Percentiles rank a stretch among this genome's conserved stretches.
phyloP scores from a whole-genome alignment of 2,113 vertebrate genomes.

The Lontra canadensis region DNA sequence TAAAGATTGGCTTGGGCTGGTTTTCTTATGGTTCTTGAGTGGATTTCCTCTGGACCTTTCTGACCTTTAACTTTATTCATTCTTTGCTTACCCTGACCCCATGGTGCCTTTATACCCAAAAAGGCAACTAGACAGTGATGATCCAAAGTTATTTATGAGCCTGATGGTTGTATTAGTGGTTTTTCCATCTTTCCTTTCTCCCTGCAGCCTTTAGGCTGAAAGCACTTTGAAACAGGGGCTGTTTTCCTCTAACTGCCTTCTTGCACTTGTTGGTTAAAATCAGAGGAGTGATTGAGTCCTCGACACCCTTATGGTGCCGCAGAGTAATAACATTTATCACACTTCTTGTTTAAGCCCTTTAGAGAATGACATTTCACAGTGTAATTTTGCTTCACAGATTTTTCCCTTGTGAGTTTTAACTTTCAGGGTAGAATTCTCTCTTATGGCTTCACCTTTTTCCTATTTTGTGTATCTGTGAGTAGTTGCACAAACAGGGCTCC shows the following conservation, averaged over 20 bases:
- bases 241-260: conserved; percentile 53
- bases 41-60: conserved; percentile 16
- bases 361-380: conserved; percentile 72
- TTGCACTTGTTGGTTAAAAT: conserved; percentile 61
- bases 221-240: conserved; percentile 44
- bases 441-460: conserved; percentile 61
- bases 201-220: conserved; percentile 27
- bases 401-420: conserved; percentile 76
- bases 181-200: conserved; percentile 42
- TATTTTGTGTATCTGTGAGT: conserved; percentile 61
- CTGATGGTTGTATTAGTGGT: not conserved
- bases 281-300: conserved; percentile 56
- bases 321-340: conserved; percentile 73
- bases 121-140: not conserved
- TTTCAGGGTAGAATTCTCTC: conserved; percentile 64
- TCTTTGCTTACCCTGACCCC: not conserved
- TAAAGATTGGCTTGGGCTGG: not conserved
- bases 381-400: conserved; percentile 71
- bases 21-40: conserved; percentile 9
- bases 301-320: conserved; percentile 24
- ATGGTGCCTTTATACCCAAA: not conserved
- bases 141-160: conserved; percentile 10
- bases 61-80: conserved; percentile 27
- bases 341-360: conserved; percentile 71
- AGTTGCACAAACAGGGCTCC: conserved; percentile 55